Evolutionary conservation across 2,113 vertebrate genomes (phyloP), one percentile per base, ranked within the genome.

Genomic region (Chlorodrepanis virens): DNA sequence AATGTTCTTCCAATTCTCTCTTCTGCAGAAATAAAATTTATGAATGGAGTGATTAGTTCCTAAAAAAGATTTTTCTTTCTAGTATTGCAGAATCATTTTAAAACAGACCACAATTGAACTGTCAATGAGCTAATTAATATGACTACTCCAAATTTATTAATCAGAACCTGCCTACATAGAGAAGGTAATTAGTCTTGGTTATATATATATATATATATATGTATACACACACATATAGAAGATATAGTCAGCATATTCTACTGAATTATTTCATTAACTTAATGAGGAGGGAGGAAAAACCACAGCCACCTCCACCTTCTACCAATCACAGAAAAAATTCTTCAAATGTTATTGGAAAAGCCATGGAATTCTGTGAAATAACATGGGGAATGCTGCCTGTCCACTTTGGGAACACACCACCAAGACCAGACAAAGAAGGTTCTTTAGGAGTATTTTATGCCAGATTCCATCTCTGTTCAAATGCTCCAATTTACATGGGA

Each of bases 231-330:
- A 75, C 14, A 27, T 12, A 3, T 24, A 24, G 22, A 31, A 71
- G 28, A 53, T 11, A 37, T 19, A 37, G 12, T 44, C 60, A 59
- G 10, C 14, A 31, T 75, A 35, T 67, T 69, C 61, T 67, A 8
- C 10, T 33, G 16, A 89, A 86, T 56, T 56, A 68, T 14, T 86
- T 86, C 5, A 59, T 49, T 37, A 53, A 37, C 19, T 40, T 67
- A 42, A 35, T 0, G 5, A 57, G 27, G 2, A 18, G 3, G 21
- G 14, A 24, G 47, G 9, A 15, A 83, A 21, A 83, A 56, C 4
- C 18, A 59, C 21, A 83, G 33, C 35, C 27, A 75, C 24, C 33
- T 75, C 4, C 21, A 86, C 35, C 53, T 65, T 61, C 37, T 25
- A 63, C 9, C 28, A 77, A 23, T 29, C 31, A 45, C 7, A 61